Conservation (phyloP, 2,888 invertebrate species). For the Hyppa rectilinea region DNA sequence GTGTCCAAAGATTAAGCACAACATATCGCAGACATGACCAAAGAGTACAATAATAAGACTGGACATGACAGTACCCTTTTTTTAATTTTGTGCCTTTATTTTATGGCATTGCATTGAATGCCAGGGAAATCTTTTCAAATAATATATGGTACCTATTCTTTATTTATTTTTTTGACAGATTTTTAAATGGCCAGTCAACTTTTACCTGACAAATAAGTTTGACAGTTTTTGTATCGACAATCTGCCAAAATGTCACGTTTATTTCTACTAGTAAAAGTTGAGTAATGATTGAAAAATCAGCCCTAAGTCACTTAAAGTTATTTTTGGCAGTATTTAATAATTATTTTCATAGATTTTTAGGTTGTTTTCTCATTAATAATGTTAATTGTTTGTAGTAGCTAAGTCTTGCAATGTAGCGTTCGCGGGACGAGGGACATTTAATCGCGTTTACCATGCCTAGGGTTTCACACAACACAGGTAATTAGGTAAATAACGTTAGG, state of each 20-base stretch:
- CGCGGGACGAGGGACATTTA: constrained; percentile 81
- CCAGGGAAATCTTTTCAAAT: constrained; percentile 1
- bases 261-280: too few species aligned
- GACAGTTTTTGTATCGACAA: too few species aligned
- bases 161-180: not conserved
- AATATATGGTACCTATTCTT: constrained; percentile 1
- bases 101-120: constrained; percentile 3
- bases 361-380: constrained; percentile 6
- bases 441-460: constrained; percentile 79
- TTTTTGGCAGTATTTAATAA: constrained; percentile 29
- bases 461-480: constrained; percentile 84
- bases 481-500: constrained; percentile 87
- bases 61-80: not conserved
- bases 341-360: not conserved
- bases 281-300: too few species aligned
- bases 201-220: too few species aligned
- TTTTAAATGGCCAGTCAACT: too few species aligned
- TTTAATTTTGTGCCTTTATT: not conserved
- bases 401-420: constrained; percentile 82
- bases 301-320: not conserved
- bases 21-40: constrained; percentile 7
- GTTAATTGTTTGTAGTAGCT: constrained; percentile 4
- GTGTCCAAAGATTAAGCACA: constrained; percentile 21
- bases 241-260: too few species aligned
- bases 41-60: too few species aligned